A percentile compares a stretch with the other conserved stretches of the same genome.
Conservation (phyloP, 1,140 invertebrate genomes). For the Heliconius nattereri region DNA sequence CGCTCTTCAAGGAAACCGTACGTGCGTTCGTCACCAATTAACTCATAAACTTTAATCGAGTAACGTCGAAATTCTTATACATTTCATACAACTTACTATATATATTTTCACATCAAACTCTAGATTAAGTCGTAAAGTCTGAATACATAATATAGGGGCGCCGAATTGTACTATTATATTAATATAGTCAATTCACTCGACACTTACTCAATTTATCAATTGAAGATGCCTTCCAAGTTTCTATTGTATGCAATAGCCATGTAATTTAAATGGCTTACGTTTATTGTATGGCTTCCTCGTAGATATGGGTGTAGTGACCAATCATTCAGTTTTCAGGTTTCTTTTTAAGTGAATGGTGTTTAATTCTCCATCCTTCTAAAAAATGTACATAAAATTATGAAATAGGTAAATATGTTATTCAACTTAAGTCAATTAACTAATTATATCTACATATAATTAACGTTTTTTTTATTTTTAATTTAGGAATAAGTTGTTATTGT, state of each 20-base stretch:
- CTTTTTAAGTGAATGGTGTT: no score
- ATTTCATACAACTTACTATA: not conserved
- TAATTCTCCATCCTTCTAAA: no score
- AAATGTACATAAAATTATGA: no score
- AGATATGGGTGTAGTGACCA: not conserved
- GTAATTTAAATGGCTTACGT: not conserved
- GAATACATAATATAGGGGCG: not conserved
- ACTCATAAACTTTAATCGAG: not conserved
- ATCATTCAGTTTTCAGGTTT: not conserved
- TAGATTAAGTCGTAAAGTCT: not conserved
- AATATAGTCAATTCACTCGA: not conserved
- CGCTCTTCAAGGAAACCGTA: no score
- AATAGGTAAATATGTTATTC: no score
- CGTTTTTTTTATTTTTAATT: no score
- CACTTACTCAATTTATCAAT: constrained; percentile 3
- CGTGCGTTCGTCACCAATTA: not conserved
- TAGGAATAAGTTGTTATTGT: no score
- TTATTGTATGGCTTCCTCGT: constrained; percentile 1
- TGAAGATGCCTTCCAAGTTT: not conserved
- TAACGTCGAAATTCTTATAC: not conserved
- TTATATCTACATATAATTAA: no score
- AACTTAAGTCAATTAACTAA: no score
- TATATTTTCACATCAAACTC: not conserved
- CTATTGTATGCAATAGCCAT: not conserved
- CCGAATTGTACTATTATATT: not conserved